phyloP scores from a whole-genome alignment of 2,888 invertebrate species.

The Cheilosia pagana region DNA sequence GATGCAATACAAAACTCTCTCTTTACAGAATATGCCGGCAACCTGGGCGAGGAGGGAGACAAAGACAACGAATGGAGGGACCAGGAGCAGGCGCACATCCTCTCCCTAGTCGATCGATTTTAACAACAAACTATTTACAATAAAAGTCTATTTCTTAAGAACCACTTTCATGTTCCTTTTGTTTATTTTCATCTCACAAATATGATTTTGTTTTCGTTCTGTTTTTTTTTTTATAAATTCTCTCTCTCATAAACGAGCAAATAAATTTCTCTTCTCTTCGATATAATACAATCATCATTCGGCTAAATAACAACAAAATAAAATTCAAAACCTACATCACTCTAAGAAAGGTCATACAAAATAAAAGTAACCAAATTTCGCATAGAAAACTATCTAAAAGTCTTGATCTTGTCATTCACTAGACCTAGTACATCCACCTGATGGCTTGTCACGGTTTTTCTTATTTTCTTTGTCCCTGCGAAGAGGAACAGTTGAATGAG shows the following conservation, averaged over 20 bases:
- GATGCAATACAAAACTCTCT: no score
- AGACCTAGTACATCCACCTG: not conserved
- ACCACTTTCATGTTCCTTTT: slow-evolving; percentile 2
- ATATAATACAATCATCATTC: slow-evolving; percentile 40
- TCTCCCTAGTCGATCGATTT: slow-evolving; percentile 97
- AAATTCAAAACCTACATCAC: slow-evolving; percentile 4
- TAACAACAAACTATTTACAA: slow-evolving; percentile 83
- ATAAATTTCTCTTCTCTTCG: slow-evolving; percentile 26
- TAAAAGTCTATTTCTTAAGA: slow-evolving; percentile 9
- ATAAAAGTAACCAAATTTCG: not conserved
- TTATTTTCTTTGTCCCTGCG: slow-evolving; percentile 21
- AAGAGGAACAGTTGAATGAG: slow-evolving; percentile 4
- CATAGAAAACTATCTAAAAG: not conserved
- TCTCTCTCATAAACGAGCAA: slow-evolving; percentile 23
- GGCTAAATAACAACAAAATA: slow-evolving; percentile 17
- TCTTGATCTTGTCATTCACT: not conserved
- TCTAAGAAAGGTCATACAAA: not conserved
- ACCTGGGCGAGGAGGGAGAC: slow-evolving; percentile 95
- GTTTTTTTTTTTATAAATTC: slow-evolving; percentile 3
- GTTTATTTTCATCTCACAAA: slow-evolving; percentile 43
- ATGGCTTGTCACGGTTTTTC: not conserved
- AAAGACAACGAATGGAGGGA: slow-evolving; percentile 89
- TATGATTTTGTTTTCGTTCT: not conserved
- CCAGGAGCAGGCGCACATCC: slow-evolving; percentile 95
- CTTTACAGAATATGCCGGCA: slow-evolving; percentile 94